Evolutionary conservation across 2,888 invertebrate species (phyloP).

Genomic region (Sminthurides aquaticus): DNA sequence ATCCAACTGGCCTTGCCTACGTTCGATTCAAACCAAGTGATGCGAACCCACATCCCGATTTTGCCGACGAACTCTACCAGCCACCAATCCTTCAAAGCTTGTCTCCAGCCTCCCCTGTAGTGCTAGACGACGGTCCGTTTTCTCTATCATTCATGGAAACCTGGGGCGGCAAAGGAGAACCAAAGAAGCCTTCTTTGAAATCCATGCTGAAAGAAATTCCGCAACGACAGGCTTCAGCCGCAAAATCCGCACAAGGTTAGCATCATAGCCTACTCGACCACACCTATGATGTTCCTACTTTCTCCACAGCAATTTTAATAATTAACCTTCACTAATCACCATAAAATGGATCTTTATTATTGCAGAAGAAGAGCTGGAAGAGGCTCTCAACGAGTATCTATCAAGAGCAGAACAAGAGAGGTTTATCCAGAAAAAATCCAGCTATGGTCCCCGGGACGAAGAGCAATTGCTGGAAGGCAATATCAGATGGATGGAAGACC

Average conservation of each 20-base stretch:
- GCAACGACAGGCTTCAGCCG: not conserved
- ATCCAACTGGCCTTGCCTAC: conserved; percentile 61
- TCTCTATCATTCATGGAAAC: not conserved
- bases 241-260: not conserved
- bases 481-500: not conserved
- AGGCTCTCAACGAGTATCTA: not conserved
- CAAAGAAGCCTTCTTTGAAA: not conserved
- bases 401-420: too few species aligned
- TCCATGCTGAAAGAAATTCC: not conserved
- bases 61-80: conserved; percentile 72
- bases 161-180: not conserved
- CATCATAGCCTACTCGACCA: too few species aligned
- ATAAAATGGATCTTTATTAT: not conserved
- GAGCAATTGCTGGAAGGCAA: not conserved
- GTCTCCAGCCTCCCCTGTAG: not conserved
- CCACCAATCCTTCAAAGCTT: conserved; percentile 51
- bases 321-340: too few species aligned
- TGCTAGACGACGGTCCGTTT: not conserved
- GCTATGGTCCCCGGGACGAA: not conserved
- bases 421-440: not conserved
- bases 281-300: too few species aligned
- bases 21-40: conserved; percentile 69
- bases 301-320: too few species aligned
- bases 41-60: conserved; percentile 57
- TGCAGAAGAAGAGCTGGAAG: not conserved